A percentile compares a stretch with the other conserved stretches of the same genome.
Evolutionary conservation across 2,888 invertebrate genomes (phyloP).

Genomic region (Stenichneumon culpator): DNA sequence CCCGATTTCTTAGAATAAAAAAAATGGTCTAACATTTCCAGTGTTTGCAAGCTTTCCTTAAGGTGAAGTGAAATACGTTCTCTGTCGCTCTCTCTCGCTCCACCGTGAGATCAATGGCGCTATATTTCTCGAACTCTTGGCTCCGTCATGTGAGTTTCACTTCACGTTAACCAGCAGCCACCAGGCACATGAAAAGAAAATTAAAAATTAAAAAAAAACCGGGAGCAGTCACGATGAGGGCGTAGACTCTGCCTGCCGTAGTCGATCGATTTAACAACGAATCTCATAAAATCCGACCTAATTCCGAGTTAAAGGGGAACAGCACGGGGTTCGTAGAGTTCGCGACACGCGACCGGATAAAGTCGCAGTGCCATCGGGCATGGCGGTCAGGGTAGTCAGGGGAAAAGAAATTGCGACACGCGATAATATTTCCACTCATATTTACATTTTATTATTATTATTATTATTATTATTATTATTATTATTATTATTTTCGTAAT

Average conservation of each 20-base stretch:
- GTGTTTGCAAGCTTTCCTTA: too few species aligned
- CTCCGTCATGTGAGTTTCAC: too few species aligned
- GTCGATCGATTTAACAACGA: conserved; percentile 48
- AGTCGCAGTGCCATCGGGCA: background rate
- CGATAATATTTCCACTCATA: conserved; percentile 40
- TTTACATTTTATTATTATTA: too few species aligned
- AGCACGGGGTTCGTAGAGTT: background rate
- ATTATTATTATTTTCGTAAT: too few species aligned
- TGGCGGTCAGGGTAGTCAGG: background rate
- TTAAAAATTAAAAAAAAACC: background rate
- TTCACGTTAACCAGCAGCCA: too few species aligned
- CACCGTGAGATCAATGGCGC: too few species aligned
- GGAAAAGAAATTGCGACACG: conserved; percentile 3
- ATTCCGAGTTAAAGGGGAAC: conserved; percentile 35
- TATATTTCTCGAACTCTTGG: too few species aligned
- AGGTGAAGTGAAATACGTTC: too few species aligned
- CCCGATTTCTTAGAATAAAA: too few species aligned
- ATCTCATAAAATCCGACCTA: conserved; percentile 38
- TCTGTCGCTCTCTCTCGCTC: too few species aligned
- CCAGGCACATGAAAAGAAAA: background rate
- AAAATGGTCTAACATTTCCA: too few species aligned
- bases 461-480: too few species aligned
- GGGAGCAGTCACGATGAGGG: background rate
- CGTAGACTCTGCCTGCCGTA: background rate
- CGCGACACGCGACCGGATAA: conserved; percentile 24